These are phyloP conservation scores for Prenolepis imparis DNA, from an alignment of 2,888 invertebrate genomes.

Conservation along the genomic window DNA sequence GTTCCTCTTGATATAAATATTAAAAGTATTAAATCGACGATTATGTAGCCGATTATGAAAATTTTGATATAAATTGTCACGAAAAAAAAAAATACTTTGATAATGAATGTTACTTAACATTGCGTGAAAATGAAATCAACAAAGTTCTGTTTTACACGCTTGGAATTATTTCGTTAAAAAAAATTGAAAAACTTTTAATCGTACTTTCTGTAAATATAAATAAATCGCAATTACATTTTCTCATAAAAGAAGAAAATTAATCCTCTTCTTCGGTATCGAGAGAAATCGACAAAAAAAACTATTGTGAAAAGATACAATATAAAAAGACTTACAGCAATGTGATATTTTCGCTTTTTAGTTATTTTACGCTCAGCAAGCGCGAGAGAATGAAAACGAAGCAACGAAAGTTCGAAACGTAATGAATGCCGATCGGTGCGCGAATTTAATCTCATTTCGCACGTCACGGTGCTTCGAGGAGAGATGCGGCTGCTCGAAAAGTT, in stretches of 20 bases:
- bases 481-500: slow-evolving; percentile 15
- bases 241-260: neutral
- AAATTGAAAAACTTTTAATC: neutral
- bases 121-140: neutral
- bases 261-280: neutral
- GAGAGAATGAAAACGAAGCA: neutral
- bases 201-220: neutral
- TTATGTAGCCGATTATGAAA: neutral
- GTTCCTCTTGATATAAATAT: slow-evolving; percentile 2
- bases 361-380: neutral
- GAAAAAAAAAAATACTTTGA: neutral
- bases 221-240: neutral
- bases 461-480: neutral
- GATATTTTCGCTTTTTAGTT: neutral
- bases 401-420: neutral
- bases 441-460: neutral
- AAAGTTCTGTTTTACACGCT: neutral
- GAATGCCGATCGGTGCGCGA: neutral
- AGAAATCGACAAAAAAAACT: neutral
- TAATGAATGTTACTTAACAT: neutral
- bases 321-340: neutral
- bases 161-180: neutral
- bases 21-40: neutral
- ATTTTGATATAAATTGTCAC: neutral
- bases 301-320: neutral